These are phyloP conservation scores for Hyposoter didymator DNA, from an alignment of 2,888 invertebrate species.

Conservation along the genomic window DNA sequence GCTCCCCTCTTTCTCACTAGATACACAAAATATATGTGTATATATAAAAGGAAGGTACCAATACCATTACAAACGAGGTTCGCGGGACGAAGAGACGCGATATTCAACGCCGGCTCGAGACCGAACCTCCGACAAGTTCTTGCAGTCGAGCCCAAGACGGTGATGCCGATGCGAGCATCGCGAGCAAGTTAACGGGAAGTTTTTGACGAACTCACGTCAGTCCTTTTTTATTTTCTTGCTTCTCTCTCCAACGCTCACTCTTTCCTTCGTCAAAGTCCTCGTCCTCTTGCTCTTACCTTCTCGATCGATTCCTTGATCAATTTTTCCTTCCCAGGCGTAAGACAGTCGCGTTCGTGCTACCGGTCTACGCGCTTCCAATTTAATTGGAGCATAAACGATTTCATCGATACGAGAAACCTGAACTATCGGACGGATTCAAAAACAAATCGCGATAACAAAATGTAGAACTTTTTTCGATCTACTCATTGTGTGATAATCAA, in stretches of 20 bases:
- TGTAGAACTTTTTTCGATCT: background rate
- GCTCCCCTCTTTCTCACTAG: background rate
- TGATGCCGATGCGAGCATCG: conserved; percentile 74
- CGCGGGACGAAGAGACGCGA: conserved; percentile 55
- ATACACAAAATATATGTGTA: background rate
- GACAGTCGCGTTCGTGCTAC: conserved; percentile 17
- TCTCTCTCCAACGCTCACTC: conserved; percentile 4
- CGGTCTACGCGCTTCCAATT: conserved; percentile 14
- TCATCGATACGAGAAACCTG: background rate
- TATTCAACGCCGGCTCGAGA: conserved; percentile 66
- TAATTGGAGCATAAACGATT: conserved; percentile 4
- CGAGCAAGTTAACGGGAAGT: conserved; percentile 67
- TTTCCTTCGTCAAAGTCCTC: background rate
- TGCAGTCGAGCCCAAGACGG: conserved; percentile 76
- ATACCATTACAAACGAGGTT: conserved; percentile 7
- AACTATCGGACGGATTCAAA: background rate
- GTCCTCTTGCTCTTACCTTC: background rate
- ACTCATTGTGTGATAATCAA: background rate
- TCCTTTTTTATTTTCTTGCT: conserved; percentile 20
- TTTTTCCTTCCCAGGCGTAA: background rate
- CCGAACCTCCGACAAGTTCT: conserved; percentile 62
- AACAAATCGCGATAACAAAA: background rate
- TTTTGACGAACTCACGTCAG: conserved; percentile 21
- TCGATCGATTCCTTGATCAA: conserved; percentile 17
- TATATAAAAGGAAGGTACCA: conserved; percentile 17